Conservation (phyloP, 2,797 vertebrate species). For the Glyptemys insculpta region DNA sequence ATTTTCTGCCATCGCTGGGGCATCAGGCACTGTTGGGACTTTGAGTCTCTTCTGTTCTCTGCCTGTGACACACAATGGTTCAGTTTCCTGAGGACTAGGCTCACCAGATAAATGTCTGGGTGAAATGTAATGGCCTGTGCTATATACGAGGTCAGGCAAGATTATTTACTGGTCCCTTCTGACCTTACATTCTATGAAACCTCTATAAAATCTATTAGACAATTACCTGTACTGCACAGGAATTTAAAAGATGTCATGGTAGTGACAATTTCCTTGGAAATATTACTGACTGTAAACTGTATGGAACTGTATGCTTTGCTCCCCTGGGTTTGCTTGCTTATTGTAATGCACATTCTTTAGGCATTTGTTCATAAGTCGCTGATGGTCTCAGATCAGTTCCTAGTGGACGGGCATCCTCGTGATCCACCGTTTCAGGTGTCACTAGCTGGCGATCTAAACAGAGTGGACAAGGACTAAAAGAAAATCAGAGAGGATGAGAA, state of each 20-base stretch:
- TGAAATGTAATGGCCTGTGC: background rate
- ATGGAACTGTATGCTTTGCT: background rate
- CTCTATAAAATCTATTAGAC: background rate
- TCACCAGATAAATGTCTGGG: background rate
- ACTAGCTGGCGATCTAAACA: background rate
- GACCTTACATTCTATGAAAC: background rate
- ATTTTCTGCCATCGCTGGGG: background rate
- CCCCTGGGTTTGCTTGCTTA: background rate
- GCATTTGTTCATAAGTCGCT: background rate
- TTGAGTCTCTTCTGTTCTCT: background rate
- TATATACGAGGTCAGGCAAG: background rate
- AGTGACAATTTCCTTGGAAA: background rate
- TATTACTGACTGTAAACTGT: background rate
- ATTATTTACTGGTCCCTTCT: background rate
- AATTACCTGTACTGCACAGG: background rate
- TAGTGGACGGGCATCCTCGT: background rate
- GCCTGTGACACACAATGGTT: background rate
- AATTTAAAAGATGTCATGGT: background rate
- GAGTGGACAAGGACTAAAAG: background rate
- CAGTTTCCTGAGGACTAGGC: background rate
- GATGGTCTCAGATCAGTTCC: background rate
- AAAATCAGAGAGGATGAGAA: background rate
- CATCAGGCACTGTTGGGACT: background rate
- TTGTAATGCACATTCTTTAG: background rate
- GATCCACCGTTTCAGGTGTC: background rate